phyloP scores from a whole-genome alignment of 2,888 invertebrate species.

The Lithophane leautieri region DNA sequence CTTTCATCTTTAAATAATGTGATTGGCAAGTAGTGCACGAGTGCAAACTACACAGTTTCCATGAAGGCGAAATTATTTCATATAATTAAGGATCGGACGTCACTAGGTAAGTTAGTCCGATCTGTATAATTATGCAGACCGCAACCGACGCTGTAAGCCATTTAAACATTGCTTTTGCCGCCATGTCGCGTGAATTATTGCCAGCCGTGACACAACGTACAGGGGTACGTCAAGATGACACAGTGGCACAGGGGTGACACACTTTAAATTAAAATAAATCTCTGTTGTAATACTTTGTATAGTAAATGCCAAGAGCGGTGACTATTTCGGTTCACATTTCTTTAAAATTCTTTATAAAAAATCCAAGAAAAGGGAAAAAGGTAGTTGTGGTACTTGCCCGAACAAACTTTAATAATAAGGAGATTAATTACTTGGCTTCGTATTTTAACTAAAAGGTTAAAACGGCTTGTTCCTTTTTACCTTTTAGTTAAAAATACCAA shows the following conservation, averaged over 20 bases:
- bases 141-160: constrained; percentile 3
- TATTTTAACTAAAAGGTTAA: no score
- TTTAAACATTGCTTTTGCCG: constrained; percentile 12
- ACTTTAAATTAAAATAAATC: constrained; percentile 59
- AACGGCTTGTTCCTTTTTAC: background rate
- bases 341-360: background rate
- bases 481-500: background rate
- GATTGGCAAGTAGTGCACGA: no score
- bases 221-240: constrained; percentile 22
- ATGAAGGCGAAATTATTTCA: no score
- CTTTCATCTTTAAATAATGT: no score
- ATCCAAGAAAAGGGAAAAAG: background rate
- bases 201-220: constrained; percentile 36
- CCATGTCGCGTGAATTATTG: constrained; percentile 22
- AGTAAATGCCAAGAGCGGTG: constrained; percentile 2
- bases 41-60: no score
- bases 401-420: background rate
- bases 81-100: no score
- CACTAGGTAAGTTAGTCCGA: no score
- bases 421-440: background rate
- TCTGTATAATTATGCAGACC: background rate
- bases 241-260: constrained; percentile 50
- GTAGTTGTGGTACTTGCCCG: background rate
- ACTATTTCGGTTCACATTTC: background rate
- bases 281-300: constrained; percentile 5